Base-by-base conservation (phyloP, 2,797 vertebrate genomes). In the Myotis daubentonii region DNA sequence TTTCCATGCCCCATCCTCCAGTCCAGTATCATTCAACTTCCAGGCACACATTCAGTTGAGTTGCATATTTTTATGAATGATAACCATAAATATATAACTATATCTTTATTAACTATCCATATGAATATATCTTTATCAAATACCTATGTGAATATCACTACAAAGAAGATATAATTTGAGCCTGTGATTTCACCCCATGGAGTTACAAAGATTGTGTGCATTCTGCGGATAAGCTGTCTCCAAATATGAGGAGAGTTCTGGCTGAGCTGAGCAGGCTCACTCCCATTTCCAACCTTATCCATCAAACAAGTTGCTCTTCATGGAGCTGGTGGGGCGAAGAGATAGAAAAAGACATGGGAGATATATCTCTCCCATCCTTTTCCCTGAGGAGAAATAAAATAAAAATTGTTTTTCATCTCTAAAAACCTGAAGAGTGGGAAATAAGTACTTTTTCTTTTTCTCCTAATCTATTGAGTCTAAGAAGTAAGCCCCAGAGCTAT, bases 391-490 rank as follows among this genome's bases (percentile, higher is more conserved):
- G 22, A 36, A 85, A 60, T 25, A 2, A 65, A 92, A 87, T 33
- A 8, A 17, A 83, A 74, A 70, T 53, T 84, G 23, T 57, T 93
- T 96, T 41, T 74, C 65, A 76, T 76, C 36, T 93, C 55, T 71
- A n/a, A 47, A 93, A 94, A 65, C 19, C 51, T 82, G 30, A 66
- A 65, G 5, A 86, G 20, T 80, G 6, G 16, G 4, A 88, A 92
- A 80, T 81, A 57, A 89, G 33, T 38, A 17, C 8, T 20, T 84
- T 83, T 71, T 62, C n/a, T 57, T 55, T 19, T 93, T 47, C 72
- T 53, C 7, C 15, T 75, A 16, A 20, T 88, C 25, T 33, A n/a
- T 6, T 75, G 13, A 71, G n/a, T 71, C 6, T 57, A 41, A 87
- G 65, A 89, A 91, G 89, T 94, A 55, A 78, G 17, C 76, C 33